Conservation (phyloP, 2,888 invertebrate genomes). For the Oasisia sp. region DNA sequence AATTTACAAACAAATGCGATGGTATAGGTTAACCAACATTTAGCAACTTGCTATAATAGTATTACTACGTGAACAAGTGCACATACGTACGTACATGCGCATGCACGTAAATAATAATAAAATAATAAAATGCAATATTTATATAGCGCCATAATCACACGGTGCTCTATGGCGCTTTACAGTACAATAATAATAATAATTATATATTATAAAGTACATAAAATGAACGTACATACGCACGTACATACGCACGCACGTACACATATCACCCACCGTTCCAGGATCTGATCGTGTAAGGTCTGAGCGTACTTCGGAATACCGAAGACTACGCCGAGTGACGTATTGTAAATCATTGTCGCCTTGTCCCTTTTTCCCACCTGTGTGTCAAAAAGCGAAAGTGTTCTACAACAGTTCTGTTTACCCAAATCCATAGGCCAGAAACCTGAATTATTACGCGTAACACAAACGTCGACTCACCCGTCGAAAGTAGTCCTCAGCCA, state of each 20-base stretch:
- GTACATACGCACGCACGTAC: not conserved
- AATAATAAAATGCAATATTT: no score
- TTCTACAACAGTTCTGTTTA: not conserved
- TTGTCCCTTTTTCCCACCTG: slow-evolving; percentile 79
- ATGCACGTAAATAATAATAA: no score
- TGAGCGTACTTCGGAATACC: slow-evolving; percentile 92
- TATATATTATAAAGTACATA: no score
- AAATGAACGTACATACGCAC: no score
- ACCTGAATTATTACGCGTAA: no score
- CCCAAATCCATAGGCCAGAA: no score
- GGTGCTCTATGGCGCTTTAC: no score
- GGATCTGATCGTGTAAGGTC: not conserved
- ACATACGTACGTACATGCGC: not conserved
- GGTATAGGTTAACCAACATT: no score
- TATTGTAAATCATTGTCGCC: slow-evolving; percentile 77
- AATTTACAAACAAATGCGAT: no score
- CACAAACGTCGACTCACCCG: slow-evolving; percentile 72
- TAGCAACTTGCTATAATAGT: no score
- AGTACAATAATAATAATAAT: no score
- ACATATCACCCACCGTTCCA: not conserved
- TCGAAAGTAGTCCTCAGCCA: slow-evolving; percentile 86
- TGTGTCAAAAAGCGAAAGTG: slow-evolving; percentile 46
- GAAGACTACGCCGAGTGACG: slow-evolving; percentile 88
- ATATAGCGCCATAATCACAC: no score
- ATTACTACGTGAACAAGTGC: not conserved